Evolutionary conservation across 2,113 vertebrate species (phyloP).

Genomic region (Sylvicapra grimmia): DNA sequence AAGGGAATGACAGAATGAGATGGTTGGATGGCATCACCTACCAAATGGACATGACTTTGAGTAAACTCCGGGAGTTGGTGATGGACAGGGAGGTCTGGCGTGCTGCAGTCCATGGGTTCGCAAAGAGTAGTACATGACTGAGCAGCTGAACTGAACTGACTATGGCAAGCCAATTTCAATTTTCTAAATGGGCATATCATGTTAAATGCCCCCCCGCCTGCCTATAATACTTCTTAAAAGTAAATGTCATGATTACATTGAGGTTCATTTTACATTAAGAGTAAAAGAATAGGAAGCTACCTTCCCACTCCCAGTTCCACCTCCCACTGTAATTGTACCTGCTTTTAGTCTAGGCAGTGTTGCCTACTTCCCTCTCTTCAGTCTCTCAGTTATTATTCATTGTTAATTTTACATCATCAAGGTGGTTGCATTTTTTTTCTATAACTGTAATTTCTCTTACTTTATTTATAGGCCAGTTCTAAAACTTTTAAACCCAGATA

Average conservation of each 20-base stretch:
- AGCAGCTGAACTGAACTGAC: neutral
- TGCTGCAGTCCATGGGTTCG: neutral
- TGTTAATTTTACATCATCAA: neutral
- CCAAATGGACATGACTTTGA: neutral
- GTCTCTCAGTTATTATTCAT: neutral
- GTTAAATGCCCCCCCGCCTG: neutral
- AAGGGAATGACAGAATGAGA: neutral
- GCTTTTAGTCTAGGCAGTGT: neutral
- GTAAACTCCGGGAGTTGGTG: neutral
- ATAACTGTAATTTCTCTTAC: neutral
- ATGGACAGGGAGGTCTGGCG: neutral
- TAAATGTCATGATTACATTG: neutral
- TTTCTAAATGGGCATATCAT: neutral
- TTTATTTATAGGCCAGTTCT: neutral
- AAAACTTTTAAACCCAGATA: neutral
- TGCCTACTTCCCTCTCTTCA: neutral
- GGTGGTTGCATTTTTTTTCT: neutral
- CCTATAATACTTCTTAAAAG: neutral
- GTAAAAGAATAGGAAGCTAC: neutral
- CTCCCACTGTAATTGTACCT: neutral
- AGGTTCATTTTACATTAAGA: neutral
- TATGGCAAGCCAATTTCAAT: neutral
- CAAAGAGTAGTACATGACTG: neutral
- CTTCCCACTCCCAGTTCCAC: neutral
- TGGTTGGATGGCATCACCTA: neutral